Conservation (phyloP, 2,888 invertebrate species). For the Ectropis crepuscularia region DNA sequence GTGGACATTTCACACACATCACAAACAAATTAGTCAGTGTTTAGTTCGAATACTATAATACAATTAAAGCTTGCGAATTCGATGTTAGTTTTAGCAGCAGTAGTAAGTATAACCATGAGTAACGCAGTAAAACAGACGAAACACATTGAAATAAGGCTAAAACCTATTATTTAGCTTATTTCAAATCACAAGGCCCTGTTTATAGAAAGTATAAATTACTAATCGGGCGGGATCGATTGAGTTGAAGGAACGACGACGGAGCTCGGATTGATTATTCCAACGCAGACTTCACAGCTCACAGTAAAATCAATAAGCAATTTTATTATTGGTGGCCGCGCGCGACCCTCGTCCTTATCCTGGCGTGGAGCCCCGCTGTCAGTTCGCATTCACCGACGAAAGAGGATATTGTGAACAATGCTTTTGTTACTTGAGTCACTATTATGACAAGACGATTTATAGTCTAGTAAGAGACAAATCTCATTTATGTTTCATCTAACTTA, state of each 20-base stretch:
- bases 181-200: background rate
- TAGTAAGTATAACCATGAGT: no score
- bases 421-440: slow-evolving; percentile 5
- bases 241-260: slow-evolving; percentile 50
- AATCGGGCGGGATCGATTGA: slow-evolving; percentile 19
- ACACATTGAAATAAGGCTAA: no score
- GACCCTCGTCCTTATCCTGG: slow-evolving; percentile 43
- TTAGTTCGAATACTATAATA: no score
- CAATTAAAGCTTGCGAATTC: no score
- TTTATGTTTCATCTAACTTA: background rate
- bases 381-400: slow-evolving; percentile 7
- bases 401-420: slow-evolving; percentile 11
- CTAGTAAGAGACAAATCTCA: background rate
- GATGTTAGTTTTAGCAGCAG: no score
- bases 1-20: no score
- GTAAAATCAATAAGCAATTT: slow-evolving; percentile 79
- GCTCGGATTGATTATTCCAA: slow-evolving; percentile 76
- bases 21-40: no score
- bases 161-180: background rate
- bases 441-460: slow-evolving; percentile 1
- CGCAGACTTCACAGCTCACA: slow-evolving; percentile 41
- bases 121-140: no score
- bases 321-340: slow-evolving; percentile 63
- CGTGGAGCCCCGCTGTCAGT: slow-evolving; percentile 14
- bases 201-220: slow-evolving; percentile 4